These are phyloP conservation scores for Megalonaias nervosa DNA, from an alignment of 1,140 invertebrate species.

Conservation along the genomic window DNA sequence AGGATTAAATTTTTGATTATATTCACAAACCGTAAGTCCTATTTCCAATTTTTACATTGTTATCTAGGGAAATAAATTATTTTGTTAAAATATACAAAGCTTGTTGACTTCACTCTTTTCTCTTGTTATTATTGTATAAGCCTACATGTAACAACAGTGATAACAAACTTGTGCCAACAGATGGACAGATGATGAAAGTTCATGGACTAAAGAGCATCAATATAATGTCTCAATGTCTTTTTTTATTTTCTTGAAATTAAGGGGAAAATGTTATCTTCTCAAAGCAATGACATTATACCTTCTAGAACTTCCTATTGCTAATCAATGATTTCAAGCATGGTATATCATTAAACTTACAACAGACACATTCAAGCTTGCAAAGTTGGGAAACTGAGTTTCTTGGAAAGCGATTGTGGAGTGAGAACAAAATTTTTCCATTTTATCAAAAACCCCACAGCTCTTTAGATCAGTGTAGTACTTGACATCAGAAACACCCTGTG, in stretches of 20 bases:
- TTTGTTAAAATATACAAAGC: no score
- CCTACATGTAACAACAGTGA: no score
- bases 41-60: no score
- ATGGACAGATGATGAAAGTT: no score
- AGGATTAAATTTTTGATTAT: no score
- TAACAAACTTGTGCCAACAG: no score
- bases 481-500: constrained; percentile 76
- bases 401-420: constrained; percentile 43
- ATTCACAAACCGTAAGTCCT: no score
- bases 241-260: not conserved
- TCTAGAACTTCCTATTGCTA: not conserved
- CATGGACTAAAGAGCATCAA: not conserved
- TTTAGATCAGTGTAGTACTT: constrained; percentile 74
- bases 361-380: constrained; percentile 77
- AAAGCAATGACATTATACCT: not conserved
- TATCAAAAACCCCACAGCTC: constrained; percentile 47
- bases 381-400: constrained; percentile 68
- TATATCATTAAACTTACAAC: constrained; percentile 73
- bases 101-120: no score
- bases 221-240: not conserved
- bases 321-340: no score
- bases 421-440: constrained; percentile 37
- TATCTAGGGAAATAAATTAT: no score
- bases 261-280: not conserved
- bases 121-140: no score